Evolutionary conservation across 92 coral and sea anemone species (phyloP).

Genomic region (Pocillopora meandrina): DNA sequence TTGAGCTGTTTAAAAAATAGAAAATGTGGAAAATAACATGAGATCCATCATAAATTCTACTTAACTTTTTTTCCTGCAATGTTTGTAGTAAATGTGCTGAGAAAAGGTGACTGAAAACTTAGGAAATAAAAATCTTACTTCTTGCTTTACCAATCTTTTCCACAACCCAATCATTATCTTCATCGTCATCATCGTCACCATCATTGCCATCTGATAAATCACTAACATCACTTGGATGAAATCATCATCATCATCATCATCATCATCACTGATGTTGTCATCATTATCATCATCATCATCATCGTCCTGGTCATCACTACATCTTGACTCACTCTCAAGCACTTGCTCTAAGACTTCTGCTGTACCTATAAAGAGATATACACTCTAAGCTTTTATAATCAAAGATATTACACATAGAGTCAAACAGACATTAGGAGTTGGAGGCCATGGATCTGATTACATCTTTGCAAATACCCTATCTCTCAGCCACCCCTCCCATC

Average conservation of each 20-base stretch:
- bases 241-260: constrained; percentile 39
- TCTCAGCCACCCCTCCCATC: too few relatives aligned
- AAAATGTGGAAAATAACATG: too few relatives aligned
- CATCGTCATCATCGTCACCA: constrained; percentile 35
- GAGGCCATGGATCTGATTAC: too few relatives aligned
- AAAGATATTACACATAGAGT: too few relatives aligned
- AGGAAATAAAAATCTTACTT: background rate
- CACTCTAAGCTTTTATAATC: background rate
- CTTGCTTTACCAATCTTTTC: background rate
- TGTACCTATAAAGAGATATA: constrained; percentile 37
- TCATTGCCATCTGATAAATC: background rate
- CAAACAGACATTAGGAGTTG: too few relatives aligned
- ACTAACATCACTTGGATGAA: constrained; percentile 30
- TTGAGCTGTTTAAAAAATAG: constrained; percentile 10
- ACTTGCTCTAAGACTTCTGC: constrained; percentile 69
- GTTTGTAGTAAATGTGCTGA: too few relatives aligned
- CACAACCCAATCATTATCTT: constrained; percentile 21
- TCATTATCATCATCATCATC: constrained; percentile 19
- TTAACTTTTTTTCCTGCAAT: too few relatives aligned
- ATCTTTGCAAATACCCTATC: too few relatives aligned
- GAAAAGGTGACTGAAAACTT: too few relatives aligned
- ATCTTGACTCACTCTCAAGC: constrained; percentile 45
- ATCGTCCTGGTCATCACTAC: background rate
- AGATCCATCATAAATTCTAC: too few relatives aligned
- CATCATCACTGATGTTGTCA: constrained; percentile 44